These are phyloP conservation scores for Prionace glauca DNA, from an alignment of 2,797 vertebrate species.

Conservation along the genomic window DNA sequence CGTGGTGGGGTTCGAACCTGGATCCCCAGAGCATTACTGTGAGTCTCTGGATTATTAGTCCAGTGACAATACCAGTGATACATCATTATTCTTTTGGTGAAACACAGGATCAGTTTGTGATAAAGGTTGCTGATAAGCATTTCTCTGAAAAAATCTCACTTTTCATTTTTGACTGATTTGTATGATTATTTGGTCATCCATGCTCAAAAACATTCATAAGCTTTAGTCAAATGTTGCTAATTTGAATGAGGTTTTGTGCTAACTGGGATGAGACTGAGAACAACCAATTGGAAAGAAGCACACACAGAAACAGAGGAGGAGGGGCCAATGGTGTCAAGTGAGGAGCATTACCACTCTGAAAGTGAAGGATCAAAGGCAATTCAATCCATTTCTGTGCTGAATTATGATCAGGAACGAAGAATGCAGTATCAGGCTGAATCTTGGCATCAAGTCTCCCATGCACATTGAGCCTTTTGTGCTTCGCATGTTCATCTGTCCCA, in stretches of 20 bases:
- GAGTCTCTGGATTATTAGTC: too few species aligned
- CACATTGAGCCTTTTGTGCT: too few species aligned
- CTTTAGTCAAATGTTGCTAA: too few species aligned
- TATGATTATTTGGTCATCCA: not conserved
- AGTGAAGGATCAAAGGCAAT: not conserved
- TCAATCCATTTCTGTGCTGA: not conserved
- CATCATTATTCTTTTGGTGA: not conserved
- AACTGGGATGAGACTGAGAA: slow-evolving; percentile 43
- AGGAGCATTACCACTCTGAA: not conserved
- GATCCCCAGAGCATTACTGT: too few species aligned
- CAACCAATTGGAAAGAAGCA: slow-evolving; percentile 49
- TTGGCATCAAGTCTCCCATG: too few species aligned
- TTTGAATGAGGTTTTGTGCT: slow-evolving; percentile 47
- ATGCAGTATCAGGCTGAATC: not conserved
- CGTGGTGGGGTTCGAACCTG: too few species aligned
- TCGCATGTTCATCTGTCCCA: too few species aligned
- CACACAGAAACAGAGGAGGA: not conserved
- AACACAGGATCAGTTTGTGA: not conserved
- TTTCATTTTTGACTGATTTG: slow-evolving; percentile 25
- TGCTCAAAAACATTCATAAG: not conserved
- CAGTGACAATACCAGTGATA: not conserved
- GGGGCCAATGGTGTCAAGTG: not conserved
- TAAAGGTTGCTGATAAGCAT: not conserved
- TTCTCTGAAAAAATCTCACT: not conserved
- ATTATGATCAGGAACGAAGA: not conserved